phyloP scores from a whole-genome alignment of 2,888 invertebrate species.

The Maniola hyperantus region DNA sequence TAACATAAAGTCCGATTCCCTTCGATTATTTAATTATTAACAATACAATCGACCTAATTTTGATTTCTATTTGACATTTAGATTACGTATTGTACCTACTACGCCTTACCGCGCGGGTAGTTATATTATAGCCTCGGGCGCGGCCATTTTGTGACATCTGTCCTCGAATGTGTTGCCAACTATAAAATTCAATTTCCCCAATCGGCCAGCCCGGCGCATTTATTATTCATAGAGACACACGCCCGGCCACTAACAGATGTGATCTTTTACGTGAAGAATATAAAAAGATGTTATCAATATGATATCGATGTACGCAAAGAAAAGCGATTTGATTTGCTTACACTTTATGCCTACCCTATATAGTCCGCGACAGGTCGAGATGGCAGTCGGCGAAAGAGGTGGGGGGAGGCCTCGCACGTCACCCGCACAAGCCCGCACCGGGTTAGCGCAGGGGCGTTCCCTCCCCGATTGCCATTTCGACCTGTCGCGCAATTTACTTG shows the following conservation, averaged over 20 bases:
- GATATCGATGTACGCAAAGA: constrained; percentile 53
- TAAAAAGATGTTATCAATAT: constrained; percentile 70
- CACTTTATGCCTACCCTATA: too few relatives aligned
- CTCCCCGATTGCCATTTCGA: too few relatives aligned
- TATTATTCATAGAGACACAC: constrained; percentile 81
- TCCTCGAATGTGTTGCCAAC: constrained; percentile 80
- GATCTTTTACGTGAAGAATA: constrained; percentile 81
- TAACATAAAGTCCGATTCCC: constrained; percentile 43
- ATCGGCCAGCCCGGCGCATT: constrained; percentile 79
- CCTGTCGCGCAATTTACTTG: too few relatives aligned
- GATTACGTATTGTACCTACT: constrained; percentile 63
- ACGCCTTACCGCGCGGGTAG: constrained; percentile 47
- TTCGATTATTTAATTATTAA: constrained; percentile 81
- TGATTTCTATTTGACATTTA: constrained; percentile 82
- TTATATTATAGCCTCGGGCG: constrained; percentile 60
- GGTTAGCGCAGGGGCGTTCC: too few relatives aligned
- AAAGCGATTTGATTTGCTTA: neutral
- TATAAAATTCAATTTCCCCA: constrained; percentile 83
- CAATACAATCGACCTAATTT: constrained; percentile 82
- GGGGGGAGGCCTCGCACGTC: too few relatives aligned
- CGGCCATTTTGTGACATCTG: constrained; percentile 81
- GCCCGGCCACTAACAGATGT: constrained; percentile 80
- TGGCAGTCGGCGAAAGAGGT: too few relatives aligned
- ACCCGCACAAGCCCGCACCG: too few relatives aligned
- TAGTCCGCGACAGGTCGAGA: too few relatives aligned